phyloP scores from a whole-genome alignment of 2,888 invertebrate species.

The Periphyllus acericola region DNA sequence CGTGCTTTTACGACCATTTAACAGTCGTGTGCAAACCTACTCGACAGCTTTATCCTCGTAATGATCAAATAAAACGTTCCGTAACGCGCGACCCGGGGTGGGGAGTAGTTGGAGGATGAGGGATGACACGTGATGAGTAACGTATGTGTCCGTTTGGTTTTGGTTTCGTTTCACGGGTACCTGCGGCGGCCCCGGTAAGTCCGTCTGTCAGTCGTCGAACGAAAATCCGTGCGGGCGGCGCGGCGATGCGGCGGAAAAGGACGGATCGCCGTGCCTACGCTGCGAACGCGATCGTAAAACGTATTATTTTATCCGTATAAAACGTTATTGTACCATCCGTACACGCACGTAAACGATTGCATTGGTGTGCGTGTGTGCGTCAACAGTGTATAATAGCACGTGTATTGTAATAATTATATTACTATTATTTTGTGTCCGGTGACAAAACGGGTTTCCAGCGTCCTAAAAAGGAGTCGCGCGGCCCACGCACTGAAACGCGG shows the following conservation, averaged over 20 bases:
- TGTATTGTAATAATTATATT: slow-evolving; percentile 3
- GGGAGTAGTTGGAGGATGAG: too few relatives aligned
- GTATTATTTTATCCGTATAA: background rate
- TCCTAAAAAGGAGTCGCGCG: slow-evolving; percentile 32
- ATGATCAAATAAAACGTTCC: slow-evolving; percentile 25
- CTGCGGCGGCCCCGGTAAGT: background rate
- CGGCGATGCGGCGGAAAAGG: background rate
- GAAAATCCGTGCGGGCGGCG: background rate
- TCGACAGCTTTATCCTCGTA: slow-evolving; percentile 17
- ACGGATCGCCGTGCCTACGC: background rate
- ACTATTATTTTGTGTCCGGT: slow-evolving; percentile 17
- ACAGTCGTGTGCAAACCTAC: slow-evolving; percentile 20
- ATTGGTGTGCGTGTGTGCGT: background rate
- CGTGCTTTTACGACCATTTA: slow-evolving; percentile 35
- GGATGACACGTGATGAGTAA: background rate
- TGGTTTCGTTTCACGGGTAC: background rate
- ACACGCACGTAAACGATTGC: background rate
- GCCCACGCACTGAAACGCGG: slow-evolving; percentile 23
- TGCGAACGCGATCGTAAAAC: background rate
- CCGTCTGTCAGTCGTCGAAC: background rate
- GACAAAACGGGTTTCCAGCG: slow-evolving; percentile 42
- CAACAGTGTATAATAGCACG: background rate
- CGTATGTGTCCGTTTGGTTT: background rate
- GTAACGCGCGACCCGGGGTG: background rate
- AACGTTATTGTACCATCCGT: background rate